Evolutionary conservation across 2,888 invertebrate genomes (phyloP), one percentile per base, ranked within the genome.

Genomic region (Euproctis similis): DNA sequence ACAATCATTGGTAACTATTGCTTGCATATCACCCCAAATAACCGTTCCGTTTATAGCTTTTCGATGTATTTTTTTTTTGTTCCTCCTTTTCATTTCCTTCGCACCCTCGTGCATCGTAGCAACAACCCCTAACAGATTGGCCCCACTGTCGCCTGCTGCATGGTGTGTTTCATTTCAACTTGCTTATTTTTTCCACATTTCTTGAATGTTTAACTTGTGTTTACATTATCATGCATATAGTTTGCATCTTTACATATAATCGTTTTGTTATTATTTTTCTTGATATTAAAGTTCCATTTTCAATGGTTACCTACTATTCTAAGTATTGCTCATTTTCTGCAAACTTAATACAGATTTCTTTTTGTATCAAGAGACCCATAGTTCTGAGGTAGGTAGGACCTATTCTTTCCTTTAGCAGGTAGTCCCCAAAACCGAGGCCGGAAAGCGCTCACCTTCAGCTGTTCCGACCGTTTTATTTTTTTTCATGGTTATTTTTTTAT

Each of bases 81-180:
- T n/a, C n/a, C n/a, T n/a, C n/a, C n/a, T n/a, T n/a, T n/a, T n/a
- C n/a, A n/a, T n/a, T 71, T 65, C 55, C 55, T 57, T 69, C 58
- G 66, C 77, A 78, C 82, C 80, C 81, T 76, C 66, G 59, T 66
- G 57, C 57, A 54, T 57, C 56, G 60, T 65, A 55, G 64, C 60
- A 58, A 74, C 80, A 58, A 74, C 80, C 78, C 81, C 59, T 73
- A 66, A 53, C 46, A 47, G 55, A 54, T 35, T 52, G 54, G 59
- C 72, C 69, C 71, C 56, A 54, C 47, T 51, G 55, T 58, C 54
- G 51, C 48, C 50, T 55, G 51, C 54, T 52, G 54, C 48, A 48
- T 42, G 48, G 42, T 53, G 45, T 57, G 46, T 57, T 53, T 50
- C n/a, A n/a, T n/a, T n/a, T n/a, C n/a, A n/a, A n/a, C n/a, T n/a